phyloP scores from a whole-genome alignment of 2,888 invertebrate genomes.

The Leptarthrus brevirostris region DNA sequence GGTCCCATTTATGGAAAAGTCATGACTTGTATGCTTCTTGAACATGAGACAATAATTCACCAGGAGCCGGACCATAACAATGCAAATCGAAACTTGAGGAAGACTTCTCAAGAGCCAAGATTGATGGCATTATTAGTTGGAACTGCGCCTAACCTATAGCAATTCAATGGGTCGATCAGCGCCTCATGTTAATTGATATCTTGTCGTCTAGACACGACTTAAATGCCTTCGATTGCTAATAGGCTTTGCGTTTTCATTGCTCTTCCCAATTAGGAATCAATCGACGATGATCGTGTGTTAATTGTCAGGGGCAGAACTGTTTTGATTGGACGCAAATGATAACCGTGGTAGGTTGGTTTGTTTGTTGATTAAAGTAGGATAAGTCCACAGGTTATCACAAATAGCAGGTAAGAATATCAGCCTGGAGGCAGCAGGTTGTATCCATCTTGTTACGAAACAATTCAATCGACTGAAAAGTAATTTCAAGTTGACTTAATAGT shows the following conservation, averaged over 20 bases:
- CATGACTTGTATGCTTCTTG: constrained; percentile 6
- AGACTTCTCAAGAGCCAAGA: neutral
- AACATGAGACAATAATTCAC: constrained; percentile 14
- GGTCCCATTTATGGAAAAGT: constrained; percentile 23
- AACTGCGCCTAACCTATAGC: constrained; percentile 10
- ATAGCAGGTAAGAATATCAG: too few species aligned
- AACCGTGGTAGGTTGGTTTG: neutral
- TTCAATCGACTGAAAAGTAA: too few species aligned
- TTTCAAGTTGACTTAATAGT: too few species aligned
- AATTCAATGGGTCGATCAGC: neutral
- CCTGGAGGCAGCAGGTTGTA: too few species aligned
- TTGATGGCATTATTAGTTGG: constrained; percentile 29
- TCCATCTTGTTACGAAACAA: too few species aligned
- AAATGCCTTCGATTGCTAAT: constrained; percentile 28
- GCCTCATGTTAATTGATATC: constrained; percentile 28
- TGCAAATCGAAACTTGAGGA: constrained; percentile 29
- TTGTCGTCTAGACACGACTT: constrained; percentile 36
- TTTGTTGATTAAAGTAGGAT: neutral
- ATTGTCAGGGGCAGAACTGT: neutral
- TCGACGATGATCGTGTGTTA: constrained; percentile 12
- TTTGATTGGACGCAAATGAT: constrained; percentile 4
- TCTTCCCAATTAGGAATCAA: neutral
- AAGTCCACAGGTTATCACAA: too few species aligned
- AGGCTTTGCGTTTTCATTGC: neutral
- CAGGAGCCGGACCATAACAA: constrained; percentile 11